Evolutionary conservation across 2,797 vertebrate species (phyloP).

Genomic region (Xenentodon cancila): DNA sequence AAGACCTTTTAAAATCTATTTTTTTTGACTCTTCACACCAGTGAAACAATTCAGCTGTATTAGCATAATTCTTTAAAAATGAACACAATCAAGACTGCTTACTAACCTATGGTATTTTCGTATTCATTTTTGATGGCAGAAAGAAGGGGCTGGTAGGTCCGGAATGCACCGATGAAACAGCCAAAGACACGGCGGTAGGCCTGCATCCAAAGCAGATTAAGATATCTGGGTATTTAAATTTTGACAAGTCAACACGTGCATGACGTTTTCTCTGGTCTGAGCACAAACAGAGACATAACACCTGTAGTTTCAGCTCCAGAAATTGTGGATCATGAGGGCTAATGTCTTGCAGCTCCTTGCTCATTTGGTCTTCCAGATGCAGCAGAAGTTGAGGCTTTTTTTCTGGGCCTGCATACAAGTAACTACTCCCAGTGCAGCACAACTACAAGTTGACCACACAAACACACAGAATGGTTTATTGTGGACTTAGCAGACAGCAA

Average conservation of each 20-base stretch:
- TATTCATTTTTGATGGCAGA: conserved; percentile 89
- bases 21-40: neutral
- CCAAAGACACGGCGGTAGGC: conserved; percentile 86
- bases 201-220: conserved; percentile 67
- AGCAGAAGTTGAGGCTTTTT: conserved; percentile 82
- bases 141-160: conserved; percentile 87
- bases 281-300: conserved; percentile 39
- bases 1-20: too few species aligned
- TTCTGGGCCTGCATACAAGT: conserved; percentile 45
- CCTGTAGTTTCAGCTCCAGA: conserved; percentile 85
- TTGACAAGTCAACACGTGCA: neutral
- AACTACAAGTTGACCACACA: conserved; percentile 46
- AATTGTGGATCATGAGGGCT: conserved; percentile 64
- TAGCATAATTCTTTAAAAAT: neutral
- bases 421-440: conserved; percentile 24
- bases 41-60: neutral
- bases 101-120: conserved; percentile 84
- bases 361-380: conserved; percentile 79
- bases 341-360: conserved; percentile 80
- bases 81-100: neutral
- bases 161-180: conserved; percentile 87
- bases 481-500: too few species aligned
- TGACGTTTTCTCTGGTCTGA: neutral
- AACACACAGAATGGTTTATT: too few species aligned
- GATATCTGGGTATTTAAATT: neutral